Percentiles rank a stretch among this genome's conserved stretches.
Conservation (phyloP, 37 sponge, comb jelly and placozoan species). For the Halichondria panicea region DNA sequence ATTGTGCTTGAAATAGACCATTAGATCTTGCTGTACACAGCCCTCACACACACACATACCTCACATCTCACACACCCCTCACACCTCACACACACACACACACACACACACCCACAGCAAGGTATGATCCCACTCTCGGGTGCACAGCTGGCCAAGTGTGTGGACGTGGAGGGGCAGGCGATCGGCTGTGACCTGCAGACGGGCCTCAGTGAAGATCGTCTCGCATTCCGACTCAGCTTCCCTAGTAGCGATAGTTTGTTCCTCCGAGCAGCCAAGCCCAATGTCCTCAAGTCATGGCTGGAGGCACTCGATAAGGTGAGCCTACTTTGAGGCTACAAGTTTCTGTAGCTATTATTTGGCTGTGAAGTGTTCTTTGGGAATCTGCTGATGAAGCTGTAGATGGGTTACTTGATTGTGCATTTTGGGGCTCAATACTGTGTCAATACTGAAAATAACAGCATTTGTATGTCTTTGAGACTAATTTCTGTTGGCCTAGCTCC, state of each 20-base stretch:
- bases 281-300: constrained; percentile 41
- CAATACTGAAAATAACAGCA: too few species aligned
- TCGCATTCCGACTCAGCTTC: constrained; percentile 57
- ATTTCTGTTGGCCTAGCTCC: too few species aligned
- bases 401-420: not conserved
- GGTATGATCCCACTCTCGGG: constrained; percentile 70
- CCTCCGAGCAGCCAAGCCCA: constrained; percentile 61
- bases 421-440: not conserved
- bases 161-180: constrained; percentile 69
- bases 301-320: constrained; percentile 57
- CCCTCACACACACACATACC: not conserved
- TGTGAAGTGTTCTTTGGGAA: not conserved
- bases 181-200: constrained; percentile 57
- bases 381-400: not conserved
- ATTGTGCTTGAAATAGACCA: not conserved
- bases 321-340: not conserved
- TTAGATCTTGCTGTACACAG: too few species aligned
- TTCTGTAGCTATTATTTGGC: not conserved
- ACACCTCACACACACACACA: not conserved
- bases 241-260: constrained; percentile 33
- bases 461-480: too few species aligned
- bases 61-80: not conserved
- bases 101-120: constrained; percentile 25
- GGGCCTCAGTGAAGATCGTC: constrained; percentile 40
- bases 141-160: constrained; percentile 64